Base-by-base conservation (phyloP, 2,888 invertebrate genomes). In the Sarcophaga carnaria region DNA sequence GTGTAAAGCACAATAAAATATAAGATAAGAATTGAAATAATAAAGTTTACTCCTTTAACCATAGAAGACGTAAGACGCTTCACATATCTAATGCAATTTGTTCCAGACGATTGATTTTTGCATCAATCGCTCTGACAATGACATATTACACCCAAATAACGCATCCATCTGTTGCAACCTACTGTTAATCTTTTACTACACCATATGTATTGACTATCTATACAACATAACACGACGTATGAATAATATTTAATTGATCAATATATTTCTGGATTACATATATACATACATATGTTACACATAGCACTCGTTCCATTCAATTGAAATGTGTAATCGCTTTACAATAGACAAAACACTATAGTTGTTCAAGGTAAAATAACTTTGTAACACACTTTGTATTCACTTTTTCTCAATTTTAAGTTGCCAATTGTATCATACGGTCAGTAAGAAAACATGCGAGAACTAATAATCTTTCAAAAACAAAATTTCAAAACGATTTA, bases 241-340 rank as follows among this genome's bases (percentile, higher is more conserved):
- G 47, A 64, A 25, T 17, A 45, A 54, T 63, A 75, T 75, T 64
- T 25, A 72, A 72, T 72, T 62, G 12, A 49, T 75, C 1, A n/a
- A 64, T 10, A 45, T 37, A 8, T 37, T 37, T 37, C 8, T 37
- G 2, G 37, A 37, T 37, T 37, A 37, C 37, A 10, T 37, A 37
- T 20, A 47, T 37, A 37, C 37, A 47, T 64, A 75, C 27, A 27
- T 10, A 59, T 49, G 5, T 64, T 49, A 75, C 75, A 63, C 64
- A 75, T 64, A 75, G 54, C 20, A 20, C n/a, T 45, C 6, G 49
- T 63, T 75, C 22, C 5, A 64, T n/a, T n/a, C 11, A 64, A 63
- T 14, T 62, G 20, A 37, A 54, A 54, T 14, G 22, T 47, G 12
- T 69, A 69, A 17, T 59, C n/a, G n/a, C 14, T 59, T 17, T 59